Percentiles rank a stretch among this genome's conserved stretches.
Evolutionary conservation across 2,797 vertebrate genomes (phyloP).

Genomic region (Scarus forsteni): DNA sequence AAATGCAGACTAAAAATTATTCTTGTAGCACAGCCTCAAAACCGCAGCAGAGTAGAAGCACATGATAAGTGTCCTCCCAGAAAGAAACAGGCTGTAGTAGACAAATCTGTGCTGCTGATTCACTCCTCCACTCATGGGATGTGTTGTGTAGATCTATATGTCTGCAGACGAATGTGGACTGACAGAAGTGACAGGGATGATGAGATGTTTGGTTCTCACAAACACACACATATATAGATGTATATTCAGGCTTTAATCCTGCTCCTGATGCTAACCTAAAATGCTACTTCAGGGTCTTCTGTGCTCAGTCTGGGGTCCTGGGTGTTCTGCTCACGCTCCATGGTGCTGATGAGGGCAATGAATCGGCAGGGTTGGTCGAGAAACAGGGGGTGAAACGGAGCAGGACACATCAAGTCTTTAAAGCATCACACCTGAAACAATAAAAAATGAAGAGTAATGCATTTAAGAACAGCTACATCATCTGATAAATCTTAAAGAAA

Average conservation of each 20-base stretch:
- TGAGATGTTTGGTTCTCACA: slow-evolving; percentile 50
- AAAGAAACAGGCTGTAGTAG: slow-evolving; percentile 14
- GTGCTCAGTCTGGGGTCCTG: slow-evolving; percentile 46
- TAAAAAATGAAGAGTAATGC: slow-evolving; percentile 43
- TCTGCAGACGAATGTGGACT: slow-evolving; percentile 36
- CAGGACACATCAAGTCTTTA: slow-evolving; percentile 65
- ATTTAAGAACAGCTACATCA: background rate
- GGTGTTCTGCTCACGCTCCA: slow-evolving; percentile 39
- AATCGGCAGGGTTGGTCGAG: slow-evolving; percentile 41
- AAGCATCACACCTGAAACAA: slow-evolving; percentile 75
- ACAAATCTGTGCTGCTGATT: slow-evolving; percentile 17
- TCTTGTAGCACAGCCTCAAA: slow-evolving; percentile 11
- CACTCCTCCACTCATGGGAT: slow-evolving; percentile 36
- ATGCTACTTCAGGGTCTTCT: slow-evolving; percentile 39
- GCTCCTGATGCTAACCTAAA: slow-evolving; percentile 56
- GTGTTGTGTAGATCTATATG: slow-evolving; percentile 34
- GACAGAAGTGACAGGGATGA: slow-evolving; percentile 26
- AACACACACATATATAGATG: slow-evolving; percentile 23
- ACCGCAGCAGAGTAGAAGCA: slow-evolving; percentile 9
- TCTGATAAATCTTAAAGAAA: too few relatives aligned
- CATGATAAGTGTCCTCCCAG: slow-evolving; percentile 1
- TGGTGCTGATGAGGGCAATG: slow-evolving; percentile 54
- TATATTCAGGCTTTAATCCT: slow-evolving; percentile 65
- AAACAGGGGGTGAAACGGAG: slow-evolving; percentile 20
- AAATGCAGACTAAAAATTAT: slow-evolving; percentile 14